A percentile compares a stretch with the other conserved stretches of the same genome.
phyloP scores from a whole-genome alignment of 2,113 vertebrate species.

The Caranx melampygus region DNA sequence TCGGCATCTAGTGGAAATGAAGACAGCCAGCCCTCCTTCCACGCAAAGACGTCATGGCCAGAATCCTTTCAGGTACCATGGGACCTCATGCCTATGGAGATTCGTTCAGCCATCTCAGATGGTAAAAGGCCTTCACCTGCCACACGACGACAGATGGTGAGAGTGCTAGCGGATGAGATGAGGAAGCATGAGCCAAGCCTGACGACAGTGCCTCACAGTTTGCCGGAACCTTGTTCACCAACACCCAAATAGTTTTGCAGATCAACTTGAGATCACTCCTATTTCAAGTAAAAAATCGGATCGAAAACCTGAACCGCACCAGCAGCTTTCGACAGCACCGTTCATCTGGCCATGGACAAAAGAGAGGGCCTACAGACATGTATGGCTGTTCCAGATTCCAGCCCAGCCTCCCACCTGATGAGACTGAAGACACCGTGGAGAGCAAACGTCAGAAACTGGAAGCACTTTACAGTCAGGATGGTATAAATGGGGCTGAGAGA shows the following conservation, averaged over 20 bases:
- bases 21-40: neutral
- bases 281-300: neutral
- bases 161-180: slow-evolving; percentile 7
- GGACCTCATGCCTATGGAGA: slow-evolving; percentile 27
- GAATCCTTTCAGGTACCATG: slow-evolving; percentile 31
- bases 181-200: slow-evolving; percentile 4
- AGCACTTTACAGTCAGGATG: slow-evolving; percentile 24
- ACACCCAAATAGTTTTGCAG: neutral
- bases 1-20: no score
- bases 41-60: no score
- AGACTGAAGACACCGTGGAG: slow-evolving; percentile 35
- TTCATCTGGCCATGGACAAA: slow-evolving; percentile 10
- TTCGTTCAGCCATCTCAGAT: slow-evolving; percentile 19
- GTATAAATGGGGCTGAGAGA: neutral
- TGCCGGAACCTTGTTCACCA: neutral
- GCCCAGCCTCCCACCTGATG: slow-evolving; percentile 33
- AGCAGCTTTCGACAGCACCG: neutral
- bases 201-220: neutral
- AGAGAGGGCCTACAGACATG: slow-evolving; percentile 39
- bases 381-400: slow-evolving; percentile 50
- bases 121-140: slow-evolving; percentile 29
- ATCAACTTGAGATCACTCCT: neutral
- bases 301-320: neutral
- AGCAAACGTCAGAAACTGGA: slow-evolving; percentile 2
- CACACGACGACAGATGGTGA: neutral